Evolutionary conservation across 2,113 vertebrate species (phyloP), one percentile per base, ranked within the genome.

Genomic region (Perca schrenkii): DNA sequence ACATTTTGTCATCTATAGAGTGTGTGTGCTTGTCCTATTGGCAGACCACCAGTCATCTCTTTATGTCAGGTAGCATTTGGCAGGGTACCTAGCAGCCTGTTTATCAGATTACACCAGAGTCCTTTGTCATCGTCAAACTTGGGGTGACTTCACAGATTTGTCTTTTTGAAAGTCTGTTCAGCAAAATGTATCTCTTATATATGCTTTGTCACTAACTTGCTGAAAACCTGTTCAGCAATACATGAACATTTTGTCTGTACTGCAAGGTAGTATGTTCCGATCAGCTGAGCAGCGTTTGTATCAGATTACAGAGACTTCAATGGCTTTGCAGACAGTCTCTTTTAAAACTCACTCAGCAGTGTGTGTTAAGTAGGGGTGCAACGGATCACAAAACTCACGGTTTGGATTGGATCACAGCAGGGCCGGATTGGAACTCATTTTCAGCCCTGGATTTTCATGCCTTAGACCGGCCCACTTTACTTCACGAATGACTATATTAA

Each of bases 231-330:
- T 85, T 85, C 88, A 85, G 88, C 81, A 81, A 36, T 74, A 63
- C 21, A 62, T 66, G 50, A 62, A 73, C 28, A 64, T 68, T 86
- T 49, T 69, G 74, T 82, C 71, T 56, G 78, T 70, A 22, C 74
- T 82, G 82, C 84, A 82, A 22, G 22, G 34, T 47, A 36, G 62
- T 25, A 46, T 67, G 69, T 84, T 83, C 47, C 13, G 49, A 87
- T 86, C 72, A 85, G 77, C 88, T 76, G 69, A 57, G 60, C 71
- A 74, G 69, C 25, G 22, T 70, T 47, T 80, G 86, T 64, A 74
- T 93, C 82, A 72, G 31, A 77, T 91, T 91, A 86, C 78, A 72
- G 58, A 74, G 60, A 68, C 52, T 60, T 15, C 12, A 53, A 43
- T 12, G 21, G 16, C 47, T 71, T 74, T 80, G 14, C 43, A 66